Evolutionary conservation across 2,797 vertebrate genomes (phyloP), one percentile per base, ranked within the genome.

Genomic region (Psittacula echo): DNA sequence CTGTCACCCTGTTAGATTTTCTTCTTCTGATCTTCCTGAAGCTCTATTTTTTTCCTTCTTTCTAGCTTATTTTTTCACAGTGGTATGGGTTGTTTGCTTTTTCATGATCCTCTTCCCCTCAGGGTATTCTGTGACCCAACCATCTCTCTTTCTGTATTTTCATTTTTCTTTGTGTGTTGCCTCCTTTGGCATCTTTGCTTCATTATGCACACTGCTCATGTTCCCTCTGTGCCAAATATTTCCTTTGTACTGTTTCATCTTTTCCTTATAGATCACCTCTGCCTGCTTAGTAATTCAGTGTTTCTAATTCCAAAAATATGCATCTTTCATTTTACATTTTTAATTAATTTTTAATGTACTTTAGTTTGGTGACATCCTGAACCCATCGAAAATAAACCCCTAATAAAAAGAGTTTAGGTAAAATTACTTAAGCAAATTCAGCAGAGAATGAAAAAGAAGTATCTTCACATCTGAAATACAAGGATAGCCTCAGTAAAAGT

Each of bases 111-210:
- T 65, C 37, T 76, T 72, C 58, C 47, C 50, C 9, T 94, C 68
- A 51, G 86, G 67, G 61, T 87, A 18, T 79, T 79, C 53, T 71
- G 39, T 90, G 71, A 92, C 91, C 65, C 58, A 83, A 41, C 19
- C 41, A 82, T 74, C 74, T 70, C 79, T 89, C 72, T 89, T 85
- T 66, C 78, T 85, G 41, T 89, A 26, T 90, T 92, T 93, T 93
- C 70, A 67, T 77, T 89, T 87, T 93, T 45, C 51, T 76, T 85
- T 72, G 26, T 93, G 60, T 37, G 68, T 71, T 90, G 32, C 15
- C 20, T 92, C 53, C 71, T 92, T 88, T 71, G 61, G 85, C 82
- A 86, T 74, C 64, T 84, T 86, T 72, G 15, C 61, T 62, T 83
- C 74, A 23, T 81, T 80, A 80, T 41, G 42, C 66, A 75, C 20